Conservation (phyloP, 2,888 invertebrate genomes). For the Anoncus sp. region DNA sequence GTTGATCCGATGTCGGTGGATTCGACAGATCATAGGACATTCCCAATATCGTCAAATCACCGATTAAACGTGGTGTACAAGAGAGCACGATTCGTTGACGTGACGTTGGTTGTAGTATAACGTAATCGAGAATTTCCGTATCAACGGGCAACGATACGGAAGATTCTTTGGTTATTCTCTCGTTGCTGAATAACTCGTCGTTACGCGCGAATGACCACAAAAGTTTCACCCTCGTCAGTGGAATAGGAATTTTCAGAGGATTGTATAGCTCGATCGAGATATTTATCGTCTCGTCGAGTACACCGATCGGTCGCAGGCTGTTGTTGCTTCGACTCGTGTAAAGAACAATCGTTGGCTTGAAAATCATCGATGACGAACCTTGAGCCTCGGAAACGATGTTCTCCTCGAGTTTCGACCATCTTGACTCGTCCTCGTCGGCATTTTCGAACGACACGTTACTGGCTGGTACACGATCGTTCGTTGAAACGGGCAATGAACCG, state of each 20-base stretch:
- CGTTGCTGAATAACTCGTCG: conserved; percentile 82
- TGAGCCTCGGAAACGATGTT: conserved; percentile 89
- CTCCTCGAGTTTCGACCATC: conserved; percentile 92
- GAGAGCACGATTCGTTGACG: conserved; percentile 88
- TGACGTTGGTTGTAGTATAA: conserved; percentile 86
- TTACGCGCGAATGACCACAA: conserved; percentile 88
- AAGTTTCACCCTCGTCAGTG: conserved; percentile 88
- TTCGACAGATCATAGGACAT: conserved; percentile 87
- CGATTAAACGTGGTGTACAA: conserved; percentile 90
- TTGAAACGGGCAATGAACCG: conserved; percentile 86
- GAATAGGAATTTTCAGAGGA: conserved; percentile 89
- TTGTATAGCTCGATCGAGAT: conserved; percentile 91
- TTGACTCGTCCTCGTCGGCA: conserved; percentile 82
- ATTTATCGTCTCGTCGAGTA: conserved; percentile 93
- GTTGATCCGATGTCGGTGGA: conserved; percentile 68
- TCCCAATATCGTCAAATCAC: conserved; percentile 90
- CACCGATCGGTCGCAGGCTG: conserved; percentile 87
- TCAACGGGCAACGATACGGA: conserved; percentile 84
- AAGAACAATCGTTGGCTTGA: conserved; percentile 91
- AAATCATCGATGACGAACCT: conserved; percentile 89
- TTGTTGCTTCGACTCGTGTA: conserved; percentile 89
- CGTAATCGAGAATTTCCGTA: conserved; percentile 85
- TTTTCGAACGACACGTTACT: conserved; percentile 78
- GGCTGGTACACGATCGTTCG: conserved; percentile 81
- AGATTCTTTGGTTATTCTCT: conserved; percentile 82